phyloP scores from a whole-genome alignment of 2,888 invertebrate genomes.

The Petrophora chlorosata region DNA sequence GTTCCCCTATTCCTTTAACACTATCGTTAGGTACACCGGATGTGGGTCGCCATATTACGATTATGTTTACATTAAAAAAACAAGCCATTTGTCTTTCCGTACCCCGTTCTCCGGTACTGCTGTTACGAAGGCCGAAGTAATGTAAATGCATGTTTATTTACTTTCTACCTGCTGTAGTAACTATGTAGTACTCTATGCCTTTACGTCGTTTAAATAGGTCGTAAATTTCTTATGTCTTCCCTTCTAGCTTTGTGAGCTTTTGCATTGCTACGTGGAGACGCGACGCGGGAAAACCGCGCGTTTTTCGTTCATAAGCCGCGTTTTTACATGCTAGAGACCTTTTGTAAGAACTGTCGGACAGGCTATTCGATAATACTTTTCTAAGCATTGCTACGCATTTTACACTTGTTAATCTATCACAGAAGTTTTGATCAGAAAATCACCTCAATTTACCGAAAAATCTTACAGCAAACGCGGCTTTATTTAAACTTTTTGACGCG shows the following conservation, averaged over 20 bases:
- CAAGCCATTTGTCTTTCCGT: constrained; percentile 14
- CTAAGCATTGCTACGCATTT: too few relatives aligned
- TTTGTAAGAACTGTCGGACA: too few relatives aligned
- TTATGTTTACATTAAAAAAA: constrained; percentile 18
- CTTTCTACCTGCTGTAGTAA: not conserved
- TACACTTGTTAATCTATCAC: too few relatives aligned
- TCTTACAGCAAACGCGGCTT: too few relatives aligned
- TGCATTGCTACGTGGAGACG: not conserved
- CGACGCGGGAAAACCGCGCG: not conserved
- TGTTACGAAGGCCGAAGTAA: constrained; percentile 14
- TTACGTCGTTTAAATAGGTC: constrained; percentile 3
- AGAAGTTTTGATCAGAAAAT: too few relatives aligned
- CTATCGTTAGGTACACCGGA: too few relatives aligned
- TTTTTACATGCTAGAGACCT: too few relatives aligned
- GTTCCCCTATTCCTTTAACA: too few relatives aligned
- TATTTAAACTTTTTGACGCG: too few relatives aligned
- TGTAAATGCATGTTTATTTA: constrained; percentile 16
- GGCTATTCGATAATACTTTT: too few relatives aligned
- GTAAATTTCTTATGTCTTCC: constrained; percentile 13
- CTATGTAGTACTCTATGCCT: not conserved
- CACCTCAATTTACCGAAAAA: too few relatives aligned
- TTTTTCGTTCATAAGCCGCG: too few relatives aligned
- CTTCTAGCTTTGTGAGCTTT: not conserved
- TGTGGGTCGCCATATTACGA: constrained; percentile 19
- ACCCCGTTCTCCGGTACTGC: constrained; percentile 7